Evolutionary conservation across 53 echinoderm and acorn worm genomes (phyloP), one percentile per base, ranked within the genome.

Genomic region (Actinopyga echinites): DNA sequence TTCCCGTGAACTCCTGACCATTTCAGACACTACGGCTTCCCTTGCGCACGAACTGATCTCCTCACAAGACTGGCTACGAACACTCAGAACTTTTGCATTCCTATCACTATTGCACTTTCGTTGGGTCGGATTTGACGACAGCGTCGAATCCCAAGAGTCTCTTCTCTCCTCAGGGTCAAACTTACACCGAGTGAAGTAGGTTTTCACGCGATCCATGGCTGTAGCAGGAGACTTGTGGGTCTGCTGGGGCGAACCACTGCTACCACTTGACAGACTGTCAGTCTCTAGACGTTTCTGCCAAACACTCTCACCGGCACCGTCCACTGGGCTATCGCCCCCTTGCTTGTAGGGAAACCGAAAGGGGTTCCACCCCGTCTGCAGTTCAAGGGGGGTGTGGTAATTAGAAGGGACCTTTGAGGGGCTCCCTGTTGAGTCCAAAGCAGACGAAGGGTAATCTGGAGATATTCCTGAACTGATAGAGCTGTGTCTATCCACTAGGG

Each of bases 31-130:
- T 54, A 91, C 91, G 0, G 93, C 96, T 82, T 96, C 96, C 7
- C 96, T 79, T 23, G 96, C 94, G 69, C 96, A 96, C 1, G 96
- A 96, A 55, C 93, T 87, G 45, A 96, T 96, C 58, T 96, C 96
- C 40, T 96, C 96, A 60, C 96, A 96, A 24, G 96, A 96, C n/a
- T 91, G 85, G 75, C 96, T 96, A 37, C 93, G 91, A 38, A 85
- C 64, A 42, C 81, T 85, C 43, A 85, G 71, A 4, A 89, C 85
- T 55, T 81, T 89, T 52, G 85, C 65, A 37, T 77, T 79, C 55
- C 67, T 80, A 49, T 85, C 84, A 42, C 79, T 89, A 89, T 89
- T 89, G 89, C 89, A 89, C 89, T 89, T 85, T 54, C 80, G 79
- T 69, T 85, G 78, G 24, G 44, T 61, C 31, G 61, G 53, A 56